These are phyloP conservation scores for Lagenorhynchus albirostris DNA, from an alignment of 2,113 vertebrate species.

Conservation along the genomic window DNA sequence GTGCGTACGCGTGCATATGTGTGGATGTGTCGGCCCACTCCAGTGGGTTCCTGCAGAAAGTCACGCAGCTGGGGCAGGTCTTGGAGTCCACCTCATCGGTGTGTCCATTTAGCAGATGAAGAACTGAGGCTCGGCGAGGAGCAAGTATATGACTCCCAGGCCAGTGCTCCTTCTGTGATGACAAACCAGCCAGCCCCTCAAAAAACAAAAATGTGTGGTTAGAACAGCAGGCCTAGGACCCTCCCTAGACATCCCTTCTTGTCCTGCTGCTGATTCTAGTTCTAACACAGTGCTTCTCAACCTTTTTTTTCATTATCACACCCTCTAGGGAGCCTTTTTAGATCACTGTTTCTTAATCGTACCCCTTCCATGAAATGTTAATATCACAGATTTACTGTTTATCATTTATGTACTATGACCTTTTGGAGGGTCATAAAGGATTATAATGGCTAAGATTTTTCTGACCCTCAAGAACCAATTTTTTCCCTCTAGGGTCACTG, in stretches of 20 bases:
- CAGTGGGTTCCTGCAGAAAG: background rate
- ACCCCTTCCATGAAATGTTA: background rate
- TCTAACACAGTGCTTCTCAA: background rate
- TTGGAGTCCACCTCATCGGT: rapidly evolving
- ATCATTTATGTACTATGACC: background rate
- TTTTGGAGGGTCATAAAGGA: background rate
- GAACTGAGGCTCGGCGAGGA: background rate
- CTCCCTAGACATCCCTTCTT: too few relatives aligned
- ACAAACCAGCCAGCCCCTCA: background rate
- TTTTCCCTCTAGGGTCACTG: background rate
- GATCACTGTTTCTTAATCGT: background rate
- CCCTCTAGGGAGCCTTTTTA: background rate
- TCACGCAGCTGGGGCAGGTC: background rate
- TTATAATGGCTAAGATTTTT: background rate
- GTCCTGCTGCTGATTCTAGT: too few relatives aligned
- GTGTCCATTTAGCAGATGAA: background rate
- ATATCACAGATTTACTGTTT: background rate
- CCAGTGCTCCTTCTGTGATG: background rate
- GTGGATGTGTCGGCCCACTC: too few relatives aligned
- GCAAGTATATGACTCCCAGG: background rate
- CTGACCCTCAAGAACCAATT: background rate
- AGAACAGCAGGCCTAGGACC: background rate
- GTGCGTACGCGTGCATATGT: rapidly evolving
- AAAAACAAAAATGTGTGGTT: background rate
- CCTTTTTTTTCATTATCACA: background rate